phyloP scores from a whole-genome alignment of 2,888 invertebrate genomes.

The Coelogynopora nodosa region DNA sequence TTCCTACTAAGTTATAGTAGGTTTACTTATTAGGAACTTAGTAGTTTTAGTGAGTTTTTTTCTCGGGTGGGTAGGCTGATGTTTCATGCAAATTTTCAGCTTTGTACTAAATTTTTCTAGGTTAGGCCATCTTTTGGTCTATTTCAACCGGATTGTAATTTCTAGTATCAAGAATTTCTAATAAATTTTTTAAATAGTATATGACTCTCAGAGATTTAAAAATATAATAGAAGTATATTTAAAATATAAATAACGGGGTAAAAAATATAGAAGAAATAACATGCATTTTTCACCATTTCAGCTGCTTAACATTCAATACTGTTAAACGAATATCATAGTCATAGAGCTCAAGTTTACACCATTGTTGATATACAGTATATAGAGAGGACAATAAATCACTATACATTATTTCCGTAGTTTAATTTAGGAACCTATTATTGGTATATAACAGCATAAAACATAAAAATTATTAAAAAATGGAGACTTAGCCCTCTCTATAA shows the following conservation, averaged over 20 bases:
- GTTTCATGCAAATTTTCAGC: no score
- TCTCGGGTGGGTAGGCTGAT: no score
- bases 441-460: background rate
- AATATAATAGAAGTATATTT: no score
- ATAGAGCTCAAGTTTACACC: background rate
- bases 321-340: background rate
- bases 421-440: background rate
- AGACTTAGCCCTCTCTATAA: background rate
- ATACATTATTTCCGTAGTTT: background rate
- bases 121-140: no score
- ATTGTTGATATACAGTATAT: background rate
- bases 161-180: no score
- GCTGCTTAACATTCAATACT: background rate
- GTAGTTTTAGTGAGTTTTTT: slow-evolving; percentile 12
- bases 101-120: no score
- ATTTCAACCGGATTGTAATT: no score
- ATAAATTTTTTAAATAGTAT: no score
- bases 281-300: background rate
- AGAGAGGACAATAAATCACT: background rate
- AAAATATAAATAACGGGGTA: background rate
- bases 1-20: slow-evolving; percentile 20
- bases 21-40: slow-evolving; percentile 20
- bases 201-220: no score
- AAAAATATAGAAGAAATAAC: background rate
- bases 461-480: background rate